Evolutionary conservation across 2,113 vertebrate species (phyloP).

Genomic region (Delphinus delphis): DNA sequence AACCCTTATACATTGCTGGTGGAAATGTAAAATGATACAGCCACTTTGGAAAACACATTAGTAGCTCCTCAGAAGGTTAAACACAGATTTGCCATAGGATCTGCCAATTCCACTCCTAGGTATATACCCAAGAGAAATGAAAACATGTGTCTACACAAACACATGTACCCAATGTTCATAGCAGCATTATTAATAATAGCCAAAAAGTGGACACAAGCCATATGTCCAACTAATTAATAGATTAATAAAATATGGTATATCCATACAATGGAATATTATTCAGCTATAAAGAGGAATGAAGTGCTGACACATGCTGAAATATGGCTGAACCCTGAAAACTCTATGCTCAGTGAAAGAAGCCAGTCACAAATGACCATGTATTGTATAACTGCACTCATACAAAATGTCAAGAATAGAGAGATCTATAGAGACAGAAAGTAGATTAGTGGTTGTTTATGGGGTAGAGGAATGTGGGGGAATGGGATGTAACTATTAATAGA

Average conservation of each 20-base stretch:
- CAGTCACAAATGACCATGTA: neutral
- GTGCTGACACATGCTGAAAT: neutral
- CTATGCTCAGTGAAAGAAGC: neutral
- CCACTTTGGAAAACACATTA: neutral
- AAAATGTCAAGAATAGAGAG: slow-evolving; percentile 5
- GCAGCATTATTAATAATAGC: neutral
- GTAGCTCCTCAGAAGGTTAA: neutral
- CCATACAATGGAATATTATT: neutral
- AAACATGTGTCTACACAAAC: neutral
- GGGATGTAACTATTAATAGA: neutral
- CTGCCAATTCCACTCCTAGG: neutral
- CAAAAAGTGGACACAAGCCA: neutral
- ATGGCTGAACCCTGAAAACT: neutral
- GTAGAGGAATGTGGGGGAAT: neutral
- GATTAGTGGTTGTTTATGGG: neutral
- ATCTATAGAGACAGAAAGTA: neutral
- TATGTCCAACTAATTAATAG: neutral
- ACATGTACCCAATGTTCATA: neutral
- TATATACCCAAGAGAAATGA: slow-evolving; percentile 10
- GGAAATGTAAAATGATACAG: neutral
- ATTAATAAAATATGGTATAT: neutral
- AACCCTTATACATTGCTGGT: neutral
- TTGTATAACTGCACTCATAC: neutral
- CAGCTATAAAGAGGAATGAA: neutral
- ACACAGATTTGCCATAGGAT: neutral